phyloP scores from a whole-genome alignment of 2,888 invertebrate genomes.

The Paralinhomoeus sp. region DNA sequence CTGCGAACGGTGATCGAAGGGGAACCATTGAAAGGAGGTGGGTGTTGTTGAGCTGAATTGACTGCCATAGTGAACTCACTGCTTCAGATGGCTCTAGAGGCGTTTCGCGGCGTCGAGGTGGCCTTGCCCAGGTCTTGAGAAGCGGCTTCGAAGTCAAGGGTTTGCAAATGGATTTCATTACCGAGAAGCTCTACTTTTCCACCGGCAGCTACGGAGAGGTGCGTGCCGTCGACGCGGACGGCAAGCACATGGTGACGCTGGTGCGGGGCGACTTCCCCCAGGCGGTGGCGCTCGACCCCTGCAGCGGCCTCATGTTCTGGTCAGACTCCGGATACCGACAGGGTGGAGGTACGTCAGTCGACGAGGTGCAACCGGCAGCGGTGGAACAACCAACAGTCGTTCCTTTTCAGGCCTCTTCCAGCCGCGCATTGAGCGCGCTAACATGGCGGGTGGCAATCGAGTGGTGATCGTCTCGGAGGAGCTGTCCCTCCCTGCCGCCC shows the following conservation, averaged over 20 bases:
- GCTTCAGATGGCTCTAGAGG: not conserved
- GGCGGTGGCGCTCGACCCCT: constrained; percentile 86
- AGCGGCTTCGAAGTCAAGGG: constrained; percentile 7
- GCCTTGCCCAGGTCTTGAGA: not conserved
- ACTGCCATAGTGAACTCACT: no score
- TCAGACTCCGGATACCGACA: constrained; percentile 41
- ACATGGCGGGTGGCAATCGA: constrained; percentile 76
- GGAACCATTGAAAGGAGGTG: constrained; percentile 9
- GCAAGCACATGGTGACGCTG: constrained; percentile 65
- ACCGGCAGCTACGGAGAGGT: constrained; percentile 81
- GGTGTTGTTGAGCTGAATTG: no score
- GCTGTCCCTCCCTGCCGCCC: constrained; percentile 74
- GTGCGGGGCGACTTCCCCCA: constrained; percentile 72
- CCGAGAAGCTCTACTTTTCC: constrained; percentile 89
- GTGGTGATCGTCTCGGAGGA: constrained; percentile 61
- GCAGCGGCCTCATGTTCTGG: constrained; percentile 69
- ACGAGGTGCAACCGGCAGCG: no score
- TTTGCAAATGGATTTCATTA: constrained; percentile 63
- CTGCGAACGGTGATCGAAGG: constrained; percentile 16
- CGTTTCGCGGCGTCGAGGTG: not conserved
- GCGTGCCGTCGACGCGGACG: constrained; percentile 76
- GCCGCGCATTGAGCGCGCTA: constrained; percentile 48
- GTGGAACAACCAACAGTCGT: not conserved
- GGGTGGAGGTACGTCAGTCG: constrained; percentile 14
- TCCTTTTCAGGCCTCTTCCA: not conserved